Percentiles rank a stretch among this genome's conserved stretches.
Conservation (phyloP, 1,140 invertebrate genomes). For the Camponotus pennsylvanicus region DNA sequence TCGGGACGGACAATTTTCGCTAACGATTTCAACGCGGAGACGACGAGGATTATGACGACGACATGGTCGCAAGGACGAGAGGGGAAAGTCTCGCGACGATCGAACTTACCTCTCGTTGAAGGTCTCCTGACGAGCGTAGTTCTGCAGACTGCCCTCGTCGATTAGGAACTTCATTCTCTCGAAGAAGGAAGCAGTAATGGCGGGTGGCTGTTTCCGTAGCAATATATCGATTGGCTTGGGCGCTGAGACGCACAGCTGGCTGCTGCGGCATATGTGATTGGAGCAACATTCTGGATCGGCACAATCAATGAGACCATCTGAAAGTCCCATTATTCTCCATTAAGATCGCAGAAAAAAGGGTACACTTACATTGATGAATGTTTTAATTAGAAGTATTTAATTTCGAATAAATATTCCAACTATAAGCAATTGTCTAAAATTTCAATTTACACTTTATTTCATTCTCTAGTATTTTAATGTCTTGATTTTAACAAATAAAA, state of each 20-base stretch:
- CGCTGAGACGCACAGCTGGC: constrained; percentile 95
- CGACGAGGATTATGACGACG: constrained; percentile 44
- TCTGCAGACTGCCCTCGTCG: constrained; percentile 98
- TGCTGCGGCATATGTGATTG: constrained; percentile 92
- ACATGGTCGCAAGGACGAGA: constrained; percentile 58
- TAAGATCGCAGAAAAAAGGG: background rate
- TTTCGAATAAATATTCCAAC: background rate
- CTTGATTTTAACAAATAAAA: background rate
- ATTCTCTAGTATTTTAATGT: background rate
- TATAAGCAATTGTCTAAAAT: background rate
- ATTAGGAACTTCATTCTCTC: constrained; percentile 99
- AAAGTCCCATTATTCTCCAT: constrained; percentile 68
- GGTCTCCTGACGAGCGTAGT: constrained; percentile 96
- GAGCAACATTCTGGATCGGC: constrained; percentile 99
- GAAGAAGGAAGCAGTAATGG: constrained; percentile 98
- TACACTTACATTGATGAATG: background rate
- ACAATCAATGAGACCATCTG: constrained; percentile 98
- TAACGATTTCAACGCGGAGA: constrained; percentile 43
- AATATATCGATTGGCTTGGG: constrained; percentile 98
- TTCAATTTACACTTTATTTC: background rate
- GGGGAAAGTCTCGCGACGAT: constrained; percentile 45
- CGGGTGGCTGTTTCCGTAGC: constrained; percentile 96
- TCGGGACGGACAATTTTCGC: constrained; percentile 81
- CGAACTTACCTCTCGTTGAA: constrained; percentile 98
- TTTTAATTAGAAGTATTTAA: background rate